Evolutionary conservation across 2,797 vertebrate species (phyloP), one percentile per base, ranked within the genome.

Genomic region (Mastacembelus armatus): DNA sequence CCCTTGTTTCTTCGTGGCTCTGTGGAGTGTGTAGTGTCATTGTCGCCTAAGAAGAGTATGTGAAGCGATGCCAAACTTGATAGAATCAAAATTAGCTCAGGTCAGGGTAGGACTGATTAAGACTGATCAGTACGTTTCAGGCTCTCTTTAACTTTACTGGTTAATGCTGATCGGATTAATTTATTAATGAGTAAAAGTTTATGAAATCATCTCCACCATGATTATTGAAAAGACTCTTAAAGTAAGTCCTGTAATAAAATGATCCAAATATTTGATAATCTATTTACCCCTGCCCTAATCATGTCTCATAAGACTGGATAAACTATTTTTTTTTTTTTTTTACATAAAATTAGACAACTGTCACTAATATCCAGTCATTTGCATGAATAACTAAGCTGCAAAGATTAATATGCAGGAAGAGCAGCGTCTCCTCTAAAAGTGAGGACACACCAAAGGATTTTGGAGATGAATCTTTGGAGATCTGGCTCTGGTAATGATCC

Each of bases 51-150:
- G 59, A 74, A 74, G 68, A 85, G 74, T 58, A 77, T 42, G 67
- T 18, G 47, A 82, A 79, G 60, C 45, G 27, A 89, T 77, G 89
- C 88, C 88, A 89, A 88, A 86, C 72, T 68, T 74, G 50, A 83
- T 65, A 51, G 79, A 87, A 80, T 90, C 78, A 81, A 68, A 85
- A 63, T 81, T 48, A 87, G 85, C 87, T 88, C 88, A 88, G 88
- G 88, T 86, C 71, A 69, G 33, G 7, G 10, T 48, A 56, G 60
- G 47, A 85, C 78, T 77, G 83, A 71, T 84, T 11, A 18, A 68
- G 76, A 51, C n/a, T 21, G 35, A 74, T 78, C 65, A 44, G 60
- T 79, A 18, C 65, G 85, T 71, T 72, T 74, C 78, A 79, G 66
- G 33, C 74, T 77, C 49, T 43, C 66, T 72, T 35, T 75, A 80